Percentiles rank a stretch among this genome's conserved stretches.
These are phyloP conservation scores for Nothoprocta pentlandii DNA, from an alignment of 2,113 vertebrate genomes.

Conservation along the genomic window DNA sequence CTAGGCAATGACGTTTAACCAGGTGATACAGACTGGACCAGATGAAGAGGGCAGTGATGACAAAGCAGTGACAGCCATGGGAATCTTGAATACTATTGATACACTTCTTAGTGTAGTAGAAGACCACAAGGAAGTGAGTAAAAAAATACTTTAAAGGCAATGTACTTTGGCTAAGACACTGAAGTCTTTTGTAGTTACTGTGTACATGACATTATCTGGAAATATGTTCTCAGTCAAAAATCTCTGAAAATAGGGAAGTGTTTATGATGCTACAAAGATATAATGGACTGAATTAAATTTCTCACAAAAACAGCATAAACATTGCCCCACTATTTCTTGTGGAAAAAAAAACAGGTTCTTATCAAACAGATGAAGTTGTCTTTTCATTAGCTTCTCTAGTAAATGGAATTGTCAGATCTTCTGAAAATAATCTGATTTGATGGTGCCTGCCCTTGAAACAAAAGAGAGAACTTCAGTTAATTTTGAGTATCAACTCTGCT, in stretches of 20 bases:
- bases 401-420: neutral
- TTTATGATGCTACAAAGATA: rapidly evolving
- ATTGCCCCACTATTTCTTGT: neutral
- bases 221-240: neutral
- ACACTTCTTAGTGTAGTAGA: conserved; percentile 98
- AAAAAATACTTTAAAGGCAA: neutral
- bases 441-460: neutral
- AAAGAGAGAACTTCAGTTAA: neutral
- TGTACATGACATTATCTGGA: neutral
- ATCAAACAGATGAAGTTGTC: neutral
- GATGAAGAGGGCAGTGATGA: conserved; percentile 99
- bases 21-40: conserved; percentile 97
- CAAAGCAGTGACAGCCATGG: conserved; percentile 99
- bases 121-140: conserved; percentile 96
- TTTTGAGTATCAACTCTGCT: neutral
- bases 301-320: neutral
- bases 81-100: conserved; percentile 98
- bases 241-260: neutral
- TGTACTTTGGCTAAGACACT: neutral
- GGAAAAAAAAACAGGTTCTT: neutral
- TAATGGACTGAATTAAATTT: neutral
- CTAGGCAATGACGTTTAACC: conserved; percentile 99
- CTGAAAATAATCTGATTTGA: neutral
- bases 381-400: neutral
- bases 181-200: neutral